A percentile compares a stretch with the other conserved stretches of the same genome.
Conservation (phyloP, 2,113 vertebrate species). For the Saiga tatarica region DNA sequence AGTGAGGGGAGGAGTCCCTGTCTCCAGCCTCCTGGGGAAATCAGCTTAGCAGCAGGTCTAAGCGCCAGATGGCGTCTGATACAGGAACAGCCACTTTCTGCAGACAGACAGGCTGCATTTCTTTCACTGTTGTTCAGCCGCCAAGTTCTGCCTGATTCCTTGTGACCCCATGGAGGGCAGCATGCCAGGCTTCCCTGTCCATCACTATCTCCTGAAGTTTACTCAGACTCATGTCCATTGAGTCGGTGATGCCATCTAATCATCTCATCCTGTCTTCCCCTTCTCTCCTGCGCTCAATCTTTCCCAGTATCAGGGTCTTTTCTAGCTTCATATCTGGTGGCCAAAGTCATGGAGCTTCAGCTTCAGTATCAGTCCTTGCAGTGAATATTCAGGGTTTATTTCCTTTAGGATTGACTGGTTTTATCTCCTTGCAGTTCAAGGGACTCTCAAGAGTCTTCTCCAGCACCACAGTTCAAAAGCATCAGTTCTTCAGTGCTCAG, state of each 20-base stretch:
- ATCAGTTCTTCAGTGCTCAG: background rate
- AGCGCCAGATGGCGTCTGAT: rapidly evolving
- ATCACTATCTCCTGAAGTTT: background rate
- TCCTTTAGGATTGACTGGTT: background rate
- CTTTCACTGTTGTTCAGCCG: background rate
- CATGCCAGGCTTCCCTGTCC: background rate
- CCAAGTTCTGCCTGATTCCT: background rate
- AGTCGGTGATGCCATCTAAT: background rate
- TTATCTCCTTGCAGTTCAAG: background rate
- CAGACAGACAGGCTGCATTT: background rate
- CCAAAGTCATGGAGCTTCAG: background rate
- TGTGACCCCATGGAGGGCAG: background rate
- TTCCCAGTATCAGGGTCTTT: background rate
- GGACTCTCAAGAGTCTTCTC: background rate
- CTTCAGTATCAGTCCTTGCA: background rate
- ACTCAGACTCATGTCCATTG: background rate
- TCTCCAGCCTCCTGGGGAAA: background rate
- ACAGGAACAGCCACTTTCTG: background rate
- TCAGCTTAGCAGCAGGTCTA: background rate
- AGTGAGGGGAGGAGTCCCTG: background rate
- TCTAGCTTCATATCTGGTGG: background rate
- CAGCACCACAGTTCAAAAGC: background rate
- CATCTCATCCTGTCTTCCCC: background rate
- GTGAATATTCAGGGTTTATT: background rate
- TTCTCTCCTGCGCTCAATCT: background rate